phyloP scores from a whole-genome alignment of 1,140 invertebrate genomes.

The Zaprionus vittiger region DNA sequence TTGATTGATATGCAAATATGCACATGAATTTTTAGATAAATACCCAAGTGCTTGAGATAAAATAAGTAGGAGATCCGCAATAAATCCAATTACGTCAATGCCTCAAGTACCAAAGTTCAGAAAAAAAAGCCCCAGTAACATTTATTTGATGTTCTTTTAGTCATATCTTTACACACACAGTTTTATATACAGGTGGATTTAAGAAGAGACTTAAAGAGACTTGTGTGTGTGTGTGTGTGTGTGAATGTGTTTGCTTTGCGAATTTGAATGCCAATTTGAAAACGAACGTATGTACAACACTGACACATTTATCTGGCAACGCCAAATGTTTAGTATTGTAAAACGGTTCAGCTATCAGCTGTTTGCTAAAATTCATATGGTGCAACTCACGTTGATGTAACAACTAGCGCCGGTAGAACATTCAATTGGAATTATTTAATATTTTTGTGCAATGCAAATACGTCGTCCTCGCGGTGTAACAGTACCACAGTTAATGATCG shows the following conservation, averaged over 20 bases:
- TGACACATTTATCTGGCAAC: conserved; percentile 31
- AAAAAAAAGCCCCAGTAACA: neutral
- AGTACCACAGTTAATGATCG: conserved; percentile 81
- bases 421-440: conserved; percentile 5
- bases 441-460: conserved; percentile 76
- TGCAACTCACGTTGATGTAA: conserved; percentile 40
- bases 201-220: neutral
- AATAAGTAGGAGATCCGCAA: conserved; percentile 15
- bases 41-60: conserved; percentile 5
- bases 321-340: conserved; percentile 1
- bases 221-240: neutral
- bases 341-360: conserved; percentile 16
- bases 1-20: conserved; percentile 37
- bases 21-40: conserved; percentile 18
- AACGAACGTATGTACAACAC: neutral
- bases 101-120: neutral
- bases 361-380: conserved; percentile 4
- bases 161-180: neutral
- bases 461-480: conserved; percentile 82
- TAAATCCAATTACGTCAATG: conserved; percentile 29
- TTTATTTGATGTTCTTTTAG: neutral
- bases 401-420: conserved; percentile 34
- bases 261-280: conserved; percentile 21
- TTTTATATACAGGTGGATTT: neutral
- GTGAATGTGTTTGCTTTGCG: neutral